phyloP scores from a whole-genome alignment of 2,888 invertebrate species.

The Crioceris asparagi region DNA sequence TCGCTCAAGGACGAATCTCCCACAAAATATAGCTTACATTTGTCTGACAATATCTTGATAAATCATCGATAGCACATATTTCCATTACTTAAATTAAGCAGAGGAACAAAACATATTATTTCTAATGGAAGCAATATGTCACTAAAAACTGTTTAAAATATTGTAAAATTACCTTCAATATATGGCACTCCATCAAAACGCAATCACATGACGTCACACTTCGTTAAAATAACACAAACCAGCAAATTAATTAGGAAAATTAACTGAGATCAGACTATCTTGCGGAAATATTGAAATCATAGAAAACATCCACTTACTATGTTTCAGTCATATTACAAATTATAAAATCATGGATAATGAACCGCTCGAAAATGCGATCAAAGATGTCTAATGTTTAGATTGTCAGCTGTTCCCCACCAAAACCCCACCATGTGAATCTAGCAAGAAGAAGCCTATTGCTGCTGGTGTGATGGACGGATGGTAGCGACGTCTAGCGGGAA shows the following conservation, averaged over 20 bases:
- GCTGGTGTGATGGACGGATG: too few species aligned
- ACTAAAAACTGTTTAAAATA: too few species aligned
- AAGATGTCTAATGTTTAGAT: constrained; percentile 37
- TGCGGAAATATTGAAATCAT: constrained; percentile 20
- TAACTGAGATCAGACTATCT: constrained; percentile 25
- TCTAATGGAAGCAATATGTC: constrained; percentile 4
- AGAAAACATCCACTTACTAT: constrained; percentile 25
- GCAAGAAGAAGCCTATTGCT: too few species aligned
- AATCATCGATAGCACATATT: constrained; percentile 18
- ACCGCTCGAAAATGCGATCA: constrained; percentile 31
- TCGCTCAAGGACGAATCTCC: constrained; percentile 29
- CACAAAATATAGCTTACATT: constrained; percentile 21
- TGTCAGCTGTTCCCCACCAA: constrained; percentile 37
- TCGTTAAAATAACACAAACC: constrained; percentile 30
- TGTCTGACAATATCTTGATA: too few species aligned
- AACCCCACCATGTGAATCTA: constrained; percentile 24
- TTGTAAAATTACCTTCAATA: constrained; percentile 30
- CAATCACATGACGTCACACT: constrained; percentile 39
- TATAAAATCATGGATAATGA: constrained; percentile 23
- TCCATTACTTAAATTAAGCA: constrained; percentile 22
- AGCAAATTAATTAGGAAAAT: constrained; percentile 22
- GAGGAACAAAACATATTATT: constrained; percentile 4
- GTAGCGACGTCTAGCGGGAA: too few species aligned
- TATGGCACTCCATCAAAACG: constrained; percentile 35
- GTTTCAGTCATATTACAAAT: constrained; percentile 35